Evolutionary conservation across 2,797 vertebrate genomes (phyloP).

Genomic region (Pachyuromys duprasi): DNA sequence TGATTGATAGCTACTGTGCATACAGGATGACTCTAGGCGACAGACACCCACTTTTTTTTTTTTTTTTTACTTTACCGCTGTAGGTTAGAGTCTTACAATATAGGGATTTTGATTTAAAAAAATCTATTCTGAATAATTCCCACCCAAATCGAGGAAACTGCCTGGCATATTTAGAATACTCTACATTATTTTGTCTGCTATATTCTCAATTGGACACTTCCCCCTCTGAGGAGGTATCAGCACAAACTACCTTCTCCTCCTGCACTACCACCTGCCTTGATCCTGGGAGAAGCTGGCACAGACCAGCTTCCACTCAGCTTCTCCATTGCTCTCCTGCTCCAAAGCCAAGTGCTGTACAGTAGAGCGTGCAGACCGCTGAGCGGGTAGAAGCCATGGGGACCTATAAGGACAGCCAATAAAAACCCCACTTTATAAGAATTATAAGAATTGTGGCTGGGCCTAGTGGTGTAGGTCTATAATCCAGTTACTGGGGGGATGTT

Average conservation of each 20-base stretch:
- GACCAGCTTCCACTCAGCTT: not conserved
- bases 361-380: not conserved
- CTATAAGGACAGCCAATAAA: not conserved
- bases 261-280: not conserved
- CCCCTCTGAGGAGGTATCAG: not conserved
- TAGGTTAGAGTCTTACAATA: not conserved
- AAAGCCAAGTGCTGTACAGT: not conserved
- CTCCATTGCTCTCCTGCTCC: not conserved
- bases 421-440: not conserved
- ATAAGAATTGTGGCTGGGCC: not conserved
- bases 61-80: not conserved
- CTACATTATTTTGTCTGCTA: slow-evolving; percentile 7
- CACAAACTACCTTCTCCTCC: not conserved
- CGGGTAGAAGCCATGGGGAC: not conserved
- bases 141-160: not conserved
- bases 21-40: not conserved
- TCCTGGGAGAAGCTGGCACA: not conserved
- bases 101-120: slow-evolving; percentile 14
- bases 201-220: not conserved
- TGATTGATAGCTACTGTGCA: not conserved
- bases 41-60: not conserved
- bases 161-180: not conserved
- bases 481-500: not conserved
- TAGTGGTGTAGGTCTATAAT: not conserved
- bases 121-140: slow-evolving; percentile 40